Conservation (phyloP, 2,888 invertebrate species). For the Scaptomyza reducta region DNA sequence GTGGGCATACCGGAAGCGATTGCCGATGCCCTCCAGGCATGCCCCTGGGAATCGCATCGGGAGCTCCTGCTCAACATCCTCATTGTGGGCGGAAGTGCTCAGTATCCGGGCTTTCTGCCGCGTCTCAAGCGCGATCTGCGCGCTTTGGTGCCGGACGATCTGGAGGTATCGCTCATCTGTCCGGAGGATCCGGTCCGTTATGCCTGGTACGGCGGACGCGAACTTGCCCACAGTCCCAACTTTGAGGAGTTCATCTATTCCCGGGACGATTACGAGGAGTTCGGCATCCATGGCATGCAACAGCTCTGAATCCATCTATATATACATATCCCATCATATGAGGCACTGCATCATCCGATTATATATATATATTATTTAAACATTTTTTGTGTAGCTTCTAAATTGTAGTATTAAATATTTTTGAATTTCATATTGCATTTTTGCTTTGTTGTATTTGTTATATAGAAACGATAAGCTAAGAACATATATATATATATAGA, state of each 20-base stretch:
- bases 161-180: constrained; percentile 89
- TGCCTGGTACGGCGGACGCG: constrained; percentile 95
- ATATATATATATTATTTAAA: background rate
- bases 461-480: constrained; percentile 34
- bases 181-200: constrained; percentile 91
- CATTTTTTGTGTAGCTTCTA: background rate
- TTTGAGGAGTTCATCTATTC: constrained; percentile 90
- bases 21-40: constrained; percentile 89
- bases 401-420: too few species aligned
- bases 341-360: background rate
- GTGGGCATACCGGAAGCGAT: constrained; percentile 97
- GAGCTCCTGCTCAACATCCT: constrained; percentile 93
- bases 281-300: constrained; percentile 86
- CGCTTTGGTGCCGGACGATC: constrained; percentile 90
- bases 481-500: constrained; percentile 36
- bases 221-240: constrained; percentile 89
- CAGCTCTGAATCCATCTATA: constrained; percentile 39
- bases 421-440: too few species aligned
- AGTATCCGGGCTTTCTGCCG: constrained; percentile 93
- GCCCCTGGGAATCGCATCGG: constrained; percentile 90
- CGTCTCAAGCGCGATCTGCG: constrained; percentile 91
- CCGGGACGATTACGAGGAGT: constrained; percentile 94
- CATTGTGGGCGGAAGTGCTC: constrained; percentile 91
- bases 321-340: background rate
- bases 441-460: constrained; percentile 1